Evolutionary conservation across 2,888 invertebrate species (phyloP), one percentile per base, ranked within the genome.

Genomic region (Prenolepis imparis): DNA sequence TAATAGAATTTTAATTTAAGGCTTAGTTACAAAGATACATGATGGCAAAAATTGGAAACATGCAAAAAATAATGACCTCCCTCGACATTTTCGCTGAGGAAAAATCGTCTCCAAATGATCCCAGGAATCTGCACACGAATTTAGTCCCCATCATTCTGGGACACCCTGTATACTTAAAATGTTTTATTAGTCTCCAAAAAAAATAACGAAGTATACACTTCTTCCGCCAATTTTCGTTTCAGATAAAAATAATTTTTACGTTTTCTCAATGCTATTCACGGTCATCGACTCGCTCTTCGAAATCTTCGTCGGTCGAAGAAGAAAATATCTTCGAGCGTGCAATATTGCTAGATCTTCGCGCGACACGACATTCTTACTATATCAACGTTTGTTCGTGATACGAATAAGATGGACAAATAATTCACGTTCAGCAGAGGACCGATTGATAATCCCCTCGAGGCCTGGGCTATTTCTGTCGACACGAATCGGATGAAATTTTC

Each of bases 361-460:
- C 44, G 39, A 59, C 32, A 12, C 3, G 1, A 18, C 18, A 44
- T 64, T 36, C 36, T 44, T 73, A 74, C 21, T 15, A 32, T 32
- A 52, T 41, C 8, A 61, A 32, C 9, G 9, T 64, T 64, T 15
- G 48, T 64, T 11, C 64, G 64, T 75, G 74, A 75, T 64, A 24
- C 18, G 64, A 75, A 64, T 75, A 18, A 15, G 9, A 63, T 24
- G 12, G 12, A 63, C 32, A n/a, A 61, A 41, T 52, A 52, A 52
- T n/a, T 52, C 9, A 44, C 21, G 1, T 24, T 18, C 11, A 11
- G 11, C 36, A 48, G 6, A 52, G 32, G 32, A 48, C 3, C 15
- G 15, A 48, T 74, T 48, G 44, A 74, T 18, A 64, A 74, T 74
- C 63, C 44, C 44, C n/a, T 48, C 11, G 36, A 36, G 44, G 15